Evolutionary conservation across 2,113 vertebrate species (phyloP), one percentile per base, ranked within the genome.

Genomic region (Orcinus orca): DNA sequence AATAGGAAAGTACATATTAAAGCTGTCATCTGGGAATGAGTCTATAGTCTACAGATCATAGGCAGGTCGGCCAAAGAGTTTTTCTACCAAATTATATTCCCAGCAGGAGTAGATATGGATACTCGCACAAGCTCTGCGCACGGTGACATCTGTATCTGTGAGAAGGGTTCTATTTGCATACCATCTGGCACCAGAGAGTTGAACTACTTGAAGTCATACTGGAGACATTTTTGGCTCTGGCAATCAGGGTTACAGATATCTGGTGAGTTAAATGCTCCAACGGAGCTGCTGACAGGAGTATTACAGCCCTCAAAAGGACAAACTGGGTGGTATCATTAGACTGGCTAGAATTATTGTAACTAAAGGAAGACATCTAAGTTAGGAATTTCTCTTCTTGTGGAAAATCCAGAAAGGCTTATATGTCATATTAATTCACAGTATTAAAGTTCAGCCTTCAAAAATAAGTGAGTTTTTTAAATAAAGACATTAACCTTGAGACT

Each of bases 131-230:
- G 98, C 79, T 87, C 41, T 89, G 84, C 86, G 77, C 20, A 33
- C 53, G 41, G 76, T 85, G 95, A 96, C 94, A 98, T 98, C 96
- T 96, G 6, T 96, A 97, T 96, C 36, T 90, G 83, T 93, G 68
- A 86, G 95, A 98, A 96, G 93, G 85, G 90, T 95, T 55, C 83
- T 96, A 98, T 98, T 97, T 98, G 36, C 94, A 92, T 73, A 96
- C 97, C 97, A 98, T 98, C 98, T 98, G 98, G 96, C 96, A 96
- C 91, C 92, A 96, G 97, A 98, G 63, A 93, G 12, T 90, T 98
- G 70, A 98, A 44, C 47, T 97, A 88, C 97, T 98, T 97, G 90
- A 80, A 97, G 88, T 96, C 85, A n/a, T 85, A 98, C 96, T 92
- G 93, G 90, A 98, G 38, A 86, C 86, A 96, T 97, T 98, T 97